Conservation (phyloP, 2,113 vertebrate genomes). For the Dasyurus viverrinus region DNA sequence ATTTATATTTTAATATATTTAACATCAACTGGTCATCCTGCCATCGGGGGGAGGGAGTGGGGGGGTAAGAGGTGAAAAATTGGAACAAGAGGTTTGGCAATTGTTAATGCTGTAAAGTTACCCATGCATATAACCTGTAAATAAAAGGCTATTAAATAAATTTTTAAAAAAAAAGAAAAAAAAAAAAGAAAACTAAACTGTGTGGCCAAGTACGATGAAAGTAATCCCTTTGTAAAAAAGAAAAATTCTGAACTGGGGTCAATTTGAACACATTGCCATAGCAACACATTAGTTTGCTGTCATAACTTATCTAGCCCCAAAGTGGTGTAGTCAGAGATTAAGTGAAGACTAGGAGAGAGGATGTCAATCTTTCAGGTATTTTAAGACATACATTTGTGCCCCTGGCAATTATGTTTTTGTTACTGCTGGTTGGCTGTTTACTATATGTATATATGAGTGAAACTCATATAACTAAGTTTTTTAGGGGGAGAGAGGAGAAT, state of each 20-base stretch:
- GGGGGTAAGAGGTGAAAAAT: too few relatives aligned
- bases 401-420: background rate
- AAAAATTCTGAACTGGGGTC: background rate
- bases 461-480: background rate
- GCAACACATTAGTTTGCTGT: background rate
- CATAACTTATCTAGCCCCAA: background rate
- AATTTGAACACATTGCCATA: background rate
- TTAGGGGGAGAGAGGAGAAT: background rate
- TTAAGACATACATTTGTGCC: background rate
- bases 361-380: background rate
- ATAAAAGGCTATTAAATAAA: too few relatives aligned
- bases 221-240: background rate
- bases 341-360: background rate
- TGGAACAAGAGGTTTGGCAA: too few relatives aligned
- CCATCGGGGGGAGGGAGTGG: too few relatives aligned
- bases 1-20: too few relatives aligned
- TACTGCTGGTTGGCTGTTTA: background rate
- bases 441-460: background rate
- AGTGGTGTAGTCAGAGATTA: background rate
- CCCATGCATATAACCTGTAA: too few relatives aligned
- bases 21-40: too few relatives aligned
- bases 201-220: background rate
- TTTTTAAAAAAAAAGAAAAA: too few relatives aligned
- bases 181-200: background rate
- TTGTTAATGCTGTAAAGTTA: too few relatives aligned